Evolutionary conservation across 2,113 vertebrate species (phyloP), one percentile per base, ranked within the genome.

Genomic region (Planiliza haematocheilus): DNA sequence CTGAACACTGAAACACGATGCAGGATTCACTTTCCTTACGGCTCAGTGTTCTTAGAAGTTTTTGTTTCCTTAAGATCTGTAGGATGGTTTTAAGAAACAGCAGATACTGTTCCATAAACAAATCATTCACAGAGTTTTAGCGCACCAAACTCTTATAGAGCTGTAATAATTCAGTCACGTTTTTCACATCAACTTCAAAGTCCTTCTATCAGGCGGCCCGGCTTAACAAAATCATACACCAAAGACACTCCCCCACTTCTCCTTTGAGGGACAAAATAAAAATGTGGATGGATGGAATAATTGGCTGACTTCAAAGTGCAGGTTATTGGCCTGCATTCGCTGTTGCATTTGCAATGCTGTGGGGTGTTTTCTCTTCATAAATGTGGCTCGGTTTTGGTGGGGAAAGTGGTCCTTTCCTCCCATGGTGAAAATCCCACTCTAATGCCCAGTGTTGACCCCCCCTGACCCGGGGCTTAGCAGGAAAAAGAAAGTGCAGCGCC

Each of bases 281-380:
- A 88, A 86, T 51, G 76, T 76, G 74, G 64, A 89, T 64, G 70
- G 74, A 83, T 86, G 73, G 75, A 85, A 88, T 88, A 90, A 89
- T 90, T 89, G 87, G 70, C 72, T 8, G n/a, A 88, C 89, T 89
- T 91, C 86, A 91, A 90, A 91, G 85, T 45, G 66, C 81, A 85
- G 82, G 71, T 88, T 85, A 86, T 84, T 91, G 84, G 82, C 65
- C 74, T 48, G 69, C 73, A 48, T 89, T 87, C 77, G 73, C 80
- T 84, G 88, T 81, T 72, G 66, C 36, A 3, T 66, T 55, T 53
- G 55, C 63, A 50, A 53, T 64, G 76, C 81, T 79, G 67, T 42
- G 46, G 77, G 67, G 69, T 75, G 63, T 81, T 87, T 87, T 74
- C 72, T 62, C 55, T 79, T 82, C 38, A 74, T 57, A 74, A 78